These are phyloP conservation scores for Spilosoma lubricipeda DNA, from an alignment of 2,888 invertebrate genomes.

Conservation along the genomic window DNA sequence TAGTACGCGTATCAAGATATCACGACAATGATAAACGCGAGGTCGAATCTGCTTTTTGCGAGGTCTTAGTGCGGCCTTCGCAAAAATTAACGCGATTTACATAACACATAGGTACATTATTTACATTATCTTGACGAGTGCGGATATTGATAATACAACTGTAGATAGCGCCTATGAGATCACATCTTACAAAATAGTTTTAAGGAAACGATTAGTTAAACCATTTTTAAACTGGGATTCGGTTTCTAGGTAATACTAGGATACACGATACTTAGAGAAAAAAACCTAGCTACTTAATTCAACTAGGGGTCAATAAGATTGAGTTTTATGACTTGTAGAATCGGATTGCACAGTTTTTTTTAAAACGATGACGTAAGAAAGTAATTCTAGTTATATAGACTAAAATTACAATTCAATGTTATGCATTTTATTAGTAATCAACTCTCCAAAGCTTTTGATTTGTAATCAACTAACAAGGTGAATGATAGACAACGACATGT, in stretches of 20 bases:
- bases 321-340: background rate
- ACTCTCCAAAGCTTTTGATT: constrained; percentile 20
- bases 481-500: constrained; percentile 36
- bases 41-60: constrained; percentile 79
- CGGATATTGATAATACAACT: constrained; percentile 65
- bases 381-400: background rate
- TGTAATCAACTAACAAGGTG: constrained; percentile 32
- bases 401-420: background rate
- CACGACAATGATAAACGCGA: constrained; percentile 79
- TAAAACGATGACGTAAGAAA: background rate
- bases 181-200: constrained; percentile 56
- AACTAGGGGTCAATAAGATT: background rate
- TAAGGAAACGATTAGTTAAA: constrained; percentile 61
- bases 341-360: background rate
- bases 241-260: background rate
- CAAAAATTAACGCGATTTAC: constrained; percentile 82
- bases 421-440: background rate
- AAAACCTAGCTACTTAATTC: background rate
- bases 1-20: constrained; percentile 79
- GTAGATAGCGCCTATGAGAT: constrained; percentile 68
- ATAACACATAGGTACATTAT: constrained; percentile 68
- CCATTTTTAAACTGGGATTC: constrained; percentile 14
- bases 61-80: constrained; percentile 77
- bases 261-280: background rate
- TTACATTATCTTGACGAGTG: constrained; percentile 62